phyloP scores from a whole-genome alignment of 1,140 invertebrate genomes.

The Brachionus rotundiformis region DNA sequence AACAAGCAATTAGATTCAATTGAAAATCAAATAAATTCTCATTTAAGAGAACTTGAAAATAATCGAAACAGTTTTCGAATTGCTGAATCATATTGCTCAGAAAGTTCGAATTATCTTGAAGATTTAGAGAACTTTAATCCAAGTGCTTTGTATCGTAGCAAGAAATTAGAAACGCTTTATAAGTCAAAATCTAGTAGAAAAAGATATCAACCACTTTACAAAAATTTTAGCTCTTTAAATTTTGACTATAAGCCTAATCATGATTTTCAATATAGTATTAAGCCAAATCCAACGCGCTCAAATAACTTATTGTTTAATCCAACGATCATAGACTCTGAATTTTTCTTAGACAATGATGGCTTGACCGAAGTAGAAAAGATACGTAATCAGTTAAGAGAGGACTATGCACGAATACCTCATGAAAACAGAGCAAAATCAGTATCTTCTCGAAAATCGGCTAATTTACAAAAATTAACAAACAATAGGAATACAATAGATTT shows the following conservation, averaged over 20 bases:
- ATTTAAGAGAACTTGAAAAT: constrained; percentile 4
- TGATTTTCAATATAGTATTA: constrained; percentile 3
- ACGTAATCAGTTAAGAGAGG: constrained; percentile 24
- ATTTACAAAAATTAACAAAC: neutral
- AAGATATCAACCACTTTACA: neutral
- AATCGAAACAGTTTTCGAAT: constrained; percentile 17
- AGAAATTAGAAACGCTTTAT: constrained; percentile 25
- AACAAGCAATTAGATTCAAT: constrained; percentile 21
- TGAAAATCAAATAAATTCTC: constrained; percentile 31
- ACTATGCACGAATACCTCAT: neutral
- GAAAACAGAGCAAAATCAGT: neutral
- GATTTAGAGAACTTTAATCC: constrained; percentile 34
- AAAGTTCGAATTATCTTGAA: constrained; percentile 7
- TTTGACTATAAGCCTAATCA: neutral
- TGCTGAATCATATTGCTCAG: neutral
- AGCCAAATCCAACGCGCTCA: neutral
- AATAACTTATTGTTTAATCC: constrained; percentile 34
- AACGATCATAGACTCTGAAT: constrained; percentile 3
- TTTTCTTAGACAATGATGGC: constrained; percentile 28
- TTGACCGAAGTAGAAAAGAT: constrained; percentile 35
- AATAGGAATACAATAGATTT: neutral
- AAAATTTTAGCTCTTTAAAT: neutral
- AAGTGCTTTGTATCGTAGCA: constrained; percentile 14
- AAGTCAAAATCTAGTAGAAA: neutral
- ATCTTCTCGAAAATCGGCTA: neutral